These are phyloP conservation scores for Picathartes gymnocephalus DNA, from an alignment of 2,113 vertebrate genomes.

Conservation along the genomic window DNA sequence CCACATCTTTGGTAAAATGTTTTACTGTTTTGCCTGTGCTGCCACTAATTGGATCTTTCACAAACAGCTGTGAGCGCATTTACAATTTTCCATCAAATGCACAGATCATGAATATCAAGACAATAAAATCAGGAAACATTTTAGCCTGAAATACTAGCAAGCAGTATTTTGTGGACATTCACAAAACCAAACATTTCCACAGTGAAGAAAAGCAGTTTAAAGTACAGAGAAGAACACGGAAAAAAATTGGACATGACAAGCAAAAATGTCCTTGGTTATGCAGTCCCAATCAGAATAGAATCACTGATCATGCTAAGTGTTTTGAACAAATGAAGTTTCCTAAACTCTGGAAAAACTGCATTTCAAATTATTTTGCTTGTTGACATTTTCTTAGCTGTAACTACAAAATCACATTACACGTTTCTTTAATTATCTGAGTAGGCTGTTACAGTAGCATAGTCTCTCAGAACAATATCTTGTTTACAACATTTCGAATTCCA, in stretches of 20 bases:
- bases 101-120: neutral
- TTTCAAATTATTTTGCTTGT: neutral
- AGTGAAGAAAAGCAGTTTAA: neutral
- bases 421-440: neutral
- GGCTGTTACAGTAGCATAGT: neutral
- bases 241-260: neutral
- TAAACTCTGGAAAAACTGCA: neutral
- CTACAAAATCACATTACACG: neutral
- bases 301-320: neutral
- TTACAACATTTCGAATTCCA: neutral
- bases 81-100: neutral
- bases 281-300: neutral
- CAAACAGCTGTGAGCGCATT: neutral
- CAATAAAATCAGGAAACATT: neutral
- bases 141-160: neutral
- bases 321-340: neutral
- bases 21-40: neutral
- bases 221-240: neutral
- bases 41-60: neutral
- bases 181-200: neutral
- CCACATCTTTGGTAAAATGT: neutral
- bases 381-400: neutral
- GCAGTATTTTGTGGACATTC: neutral
- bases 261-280: neutral
- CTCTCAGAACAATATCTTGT: neutral